Conservation (phyloP, 2,113 vertebrate species). For the Paralichthys olivaceus region DNA sequence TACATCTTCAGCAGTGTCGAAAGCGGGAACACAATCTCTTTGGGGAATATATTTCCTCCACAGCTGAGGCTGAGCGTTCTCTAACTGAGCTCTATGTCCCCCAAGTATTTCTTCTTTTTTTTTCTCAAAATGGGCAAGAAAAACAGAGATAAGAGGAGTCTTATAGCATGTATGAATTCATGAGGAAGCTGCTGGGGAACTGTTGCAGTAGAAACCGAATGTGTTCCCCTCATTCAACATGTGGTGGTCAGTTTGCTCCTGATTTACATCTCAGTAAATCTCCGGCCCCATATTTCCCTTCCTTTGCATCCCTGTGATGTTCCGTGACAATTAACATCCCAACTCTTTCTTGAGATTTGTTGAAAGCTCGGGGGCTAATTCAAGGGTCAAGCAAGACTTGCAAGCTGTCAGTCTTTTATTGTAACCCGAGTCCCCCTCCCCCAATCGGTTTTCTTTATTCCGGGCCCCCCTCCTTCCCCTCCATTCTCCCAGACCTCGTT, state of each 20-base stretch:
- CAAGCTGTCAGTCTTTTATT: slow-evolving; percentile 86
- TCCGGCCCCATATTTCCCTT: slow-evolving; percentile 62
- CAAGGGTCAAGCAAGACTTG: slow-evolving; percentile 87
- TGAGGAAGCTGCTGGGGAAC: slow-evolving; percentile 53
- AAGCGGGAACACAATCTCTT: slow-evolving; percentile 76
- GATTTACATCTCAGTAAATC: slow-evolving; percentile 74
- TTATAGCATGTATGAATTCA: slow-evolving; percentile 61
- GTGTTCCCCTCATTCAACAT: slow-evolving; percentile 61
- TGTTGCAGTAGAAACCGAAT: slow-evolving; percentile 66
- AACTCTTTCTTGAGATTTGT: slow-evolving; percentile 76
- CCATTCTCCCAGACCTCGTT: slow-evolving; percentile 76
- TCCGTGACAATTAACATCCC: slow-evolving; percentile 81
- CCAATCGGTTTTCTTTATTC: slow-evolving; percentile 68
- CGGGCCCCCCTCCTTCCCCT: slow-evolving; percentile 35
- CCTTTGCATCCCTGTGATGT: slow-evolving; percentile 77
- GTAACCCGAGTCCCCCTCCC: slow-evolving; percentile 67
- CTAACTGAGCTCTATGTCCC: slow-evolving; percentile 51
- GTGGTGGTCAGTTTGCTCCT: slow-evolving; percentile 61
- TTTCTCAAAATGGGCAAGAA: slow-evolving; percentile 43
- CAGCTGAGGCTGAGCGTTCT: slow-evolving; percentile 63
- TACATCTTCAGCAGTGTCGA: slow-evolving; percentile 71
- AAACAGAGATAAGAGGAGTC: slow-evolving; percentile 63
- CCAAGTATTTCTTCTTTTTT: slow-evolving; percentile 58
- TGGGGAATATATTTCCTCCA: slow-evolving; percentile 76
- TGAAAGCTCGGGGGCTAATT: slow-evolving; percentile 85